Evolutionary conservation across 2,113 vertebrate species (phyloP), one percentile per base, ranked within the genome.

Genomic region (Spermophilus dauricus): DNA sequence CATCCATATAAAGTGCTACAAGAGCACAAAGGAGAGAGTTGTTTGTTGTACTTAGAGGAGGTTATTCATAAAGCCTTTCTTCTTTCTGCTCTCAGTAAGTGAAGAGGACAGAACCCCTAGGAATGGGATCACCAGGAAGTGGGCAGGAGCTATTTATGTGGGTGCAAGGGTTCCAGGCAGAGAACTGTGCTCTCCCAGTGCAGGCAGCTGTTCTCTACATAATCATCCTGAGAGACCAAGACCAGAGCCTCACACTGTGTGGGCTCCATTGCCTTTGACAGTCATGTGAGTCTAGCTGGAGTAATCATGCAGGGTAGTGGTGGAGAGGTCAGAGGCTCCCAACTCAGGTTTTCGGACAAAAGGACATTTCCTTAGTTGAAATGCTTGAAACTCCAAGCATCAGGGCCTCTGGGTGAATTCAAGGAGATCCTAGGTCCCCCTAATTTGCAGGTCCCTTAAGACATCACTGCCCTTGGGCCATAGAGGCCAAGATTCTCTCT

Each of bases 391-490:
- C 48, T 86, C 37, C 84, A 76, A 93, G 32, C 65, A n/a, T 39
- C 45, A 20, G 22, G 61, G 14, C 20, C 24, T 34, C 65, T 9
- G 6, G 30, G n/a, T 86, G 1, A 75, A 51, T 75, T 89, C 56
- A 45, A 4, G 39, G 42, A 61, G 75, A 42, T 32, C 63, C 34
- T 56, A 4, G 24, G 26, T 24, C 8, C 37, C 45, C 84, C 83
- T 78, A 28, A 58, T 92, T 95, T 96, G 30, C 75, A 90, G 69
- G n/a, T 80, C 34, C 48, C 37, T 73, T 37, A 86, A 42, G 81
- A 51, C 4, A 65, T 58, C 42, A 95, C 82, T 97, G 37, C 26
- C 58, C 34, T 53, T 81, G 4, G 17, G 70, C 30, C 34, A 63
- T 61, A 5, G n/a, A 92, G 92, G 39, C 20, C 16, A 92, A 82